Evolutionary conservation across 2,113 vertebrate species (phyloP), one percentile per base, ranked within the genome.

Genomic region (Lepidothrix coronata): DNA sequence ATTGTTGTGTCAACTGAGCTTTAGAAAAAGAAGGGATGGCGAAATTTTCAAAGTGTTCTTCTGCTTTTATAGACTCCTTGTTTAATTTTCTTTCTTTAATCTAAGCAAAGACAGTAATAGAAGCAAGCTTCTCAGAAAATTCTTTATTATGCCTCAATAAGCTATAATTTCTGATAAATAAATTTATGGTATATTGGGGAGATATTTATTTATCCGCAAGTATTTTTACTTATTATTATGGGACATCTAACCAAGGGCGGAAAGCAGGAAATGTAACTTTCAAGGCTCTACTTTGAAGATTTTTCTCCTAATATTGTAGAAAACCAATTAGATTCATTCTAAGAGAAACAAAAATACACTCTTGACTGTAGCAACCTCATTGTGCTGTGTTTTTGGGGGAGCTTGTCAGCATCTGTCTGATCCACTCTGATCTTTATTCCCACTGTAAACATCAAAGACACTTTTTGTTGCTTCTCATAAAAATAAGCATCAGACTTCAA

Each of bases 361-460:
- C 43, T 46, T 82, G 63, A 95, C 85, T 93, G 62, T 8, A 97
- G 88, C 85, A 94, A 96, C 79, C 75, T 97, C 94, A 94, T 94
- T 97, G 91, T 94, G 95, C 84, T 97, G 58, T 92, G 67, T 90
- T 95, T 95, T 95, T 93, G 82, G 95, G 85, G 46, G 94, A 96
- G 61, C 43, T 92, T 96, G 95, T 97, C 96, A 96, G 87, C 91
- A 97, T 86, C 96, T 97, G 93, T 94, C 80, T n/a, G 95, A 97
- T 97, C 76, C 92, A 65, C 96, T 97, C 91, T 97, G 96, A 97
- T 98, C 95, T 98, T 95, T 63, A 75, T 88, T 96, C 74, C 88
- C 85, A 72, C 93, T 95, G 73, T 72, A 96, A 97, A 98, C 92
- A 98, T 97, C 97, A 97, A 98, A 98, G 97, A 96, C 68, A 67